phyloP scores from a whole-genome alignment of 2,797 vertebrate genomes.

The Rhincodon typus region DNA sequence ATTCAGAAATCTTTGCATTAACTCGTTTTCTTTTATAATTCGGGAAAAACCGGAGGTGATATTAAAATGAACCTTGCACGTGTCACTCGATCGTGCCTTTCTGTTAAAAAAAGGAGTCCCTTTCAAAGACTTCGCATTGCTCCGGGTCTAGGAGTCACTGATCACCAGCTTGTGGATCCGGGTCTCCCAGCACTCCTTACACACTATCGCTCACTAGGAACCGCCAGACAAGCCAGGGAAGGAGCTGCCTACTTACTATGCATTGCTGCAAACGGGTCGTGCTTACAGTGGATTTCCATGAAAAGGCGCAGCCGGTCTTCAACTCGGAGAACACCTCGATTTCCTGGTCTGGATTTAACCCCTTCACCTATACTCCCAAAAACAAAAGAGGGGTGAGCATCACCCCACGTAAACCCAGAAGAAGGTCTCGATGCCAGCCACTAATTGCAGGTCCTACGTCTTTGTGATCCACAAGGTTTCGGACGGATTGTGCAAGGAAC shows the following conservation, averaged over 20 bases:
- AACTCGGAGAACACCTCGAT: conserved; percentile 34
- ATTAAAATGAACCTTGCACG: conserved; percentile 23
- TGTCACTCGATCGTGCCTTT: neutral
- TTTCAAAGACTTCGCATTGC: conserved; percentile 10
- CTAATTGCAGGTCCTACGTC: conserved; percentile 29
- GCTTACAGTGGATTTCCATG: conserved; percentile 99
- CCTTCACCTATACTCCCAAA: conserved; percentile 27
- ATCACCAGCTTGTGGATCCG: neutral
- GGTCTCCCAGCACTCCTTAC: conserved; percentile 14
- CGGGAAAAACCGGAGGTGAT: neutral
- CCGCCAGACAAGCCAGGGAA: conserved; percentile 41
- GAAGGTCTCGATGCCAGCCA: conserved; percentile 31
- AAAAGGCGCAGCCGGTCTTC: conserved; percentile 41
- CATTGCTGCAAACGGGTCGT: conserved; percentile 98
- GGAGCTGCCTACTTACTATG: conserved; percentile 85
- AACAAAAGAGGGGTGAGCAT: conserved; percentile 15
- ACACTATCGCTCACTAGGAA: conserved; percentile 33
- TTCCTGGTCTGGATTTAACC: conserved; percentile 30
- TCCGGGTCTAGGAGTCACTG: conserved; percentile 14
- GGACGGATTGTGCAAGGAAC: conserved; percentile 15
- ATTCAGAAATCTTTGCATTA: conserved; percentile 9
- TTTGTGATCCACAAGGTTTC: conserved; percentile 32
- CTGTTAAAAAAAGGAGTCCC: neutral
- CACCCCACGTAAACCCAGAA: conserved; percentile 26
- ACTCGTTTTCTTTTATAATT: neutral